Evolutionary conservation across 2,888 invertebrate species (phyloP).

Genomic region (Nesidiocoris tenuis): DNA sequence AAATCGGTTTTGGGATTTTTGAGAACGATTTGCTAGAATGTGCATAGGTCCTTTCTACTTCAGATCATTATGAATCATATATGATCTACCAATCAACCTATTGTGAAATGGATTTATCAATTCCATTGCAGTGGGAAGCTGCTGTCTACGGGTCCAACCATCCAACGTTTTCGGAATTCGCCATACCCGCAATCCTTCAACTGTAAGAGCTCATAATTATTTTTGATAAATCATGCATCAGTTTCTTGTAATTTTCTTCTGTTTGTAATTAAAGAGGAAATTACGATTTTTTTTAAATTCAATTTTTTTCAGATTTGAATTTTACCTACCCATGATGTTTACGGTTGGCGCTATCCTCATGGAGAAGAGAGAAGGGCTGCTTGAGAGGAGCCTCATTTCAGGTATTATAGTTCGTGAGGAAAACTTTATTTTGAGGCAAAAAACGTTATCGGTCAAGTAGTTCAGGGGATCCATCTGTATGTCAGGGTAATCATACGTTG

Average conservation of each 20-base stretch:
- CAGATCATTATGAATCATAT: too few relatives aligned
- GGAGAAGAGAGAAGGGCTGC: slow-evolving; percentile 52
- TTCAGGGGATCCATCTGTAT: background rate
- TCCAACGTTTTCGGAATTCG: slow-evolving; percentile 73
- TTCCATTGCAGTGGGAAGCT: slow-evolving; percentile 60
- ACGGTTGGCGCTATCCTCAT: slow-evolving; percentile 53
- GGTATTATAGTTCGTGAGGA: slow-evolving; percentile 46
- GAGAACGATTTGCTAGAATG: too few relatives aligned
- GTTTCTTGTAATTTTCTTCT: background rate
- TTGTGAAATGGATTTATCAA: too few relatives aligned
- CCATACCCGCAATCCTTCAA: slow-evolving; percentile 80
- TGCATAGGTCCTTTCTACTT: too few relatives aligned
- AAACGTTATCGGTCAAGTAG: background rate
- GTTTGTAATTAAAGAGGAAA: too few relatives aligned
- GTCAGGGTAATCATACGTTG: too few relatives aligned
- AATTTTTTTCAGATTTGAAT: slow-evolving; percentile 50
- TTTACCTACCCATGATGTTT: slow-evolving; percentile 52
- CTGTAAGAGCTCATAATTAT: slow-evolving; percentile 59
- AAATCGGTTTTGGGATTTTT: too few relatives aligned
- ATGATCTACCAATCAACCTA: too few relatives aligned
- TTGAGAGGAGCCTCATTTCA: slow-evolving; percentile 52
- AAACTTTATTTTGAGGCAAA: too few relatives aligned
- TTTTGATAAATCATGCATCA: background rate
- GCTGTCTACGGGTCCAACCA: slow-evolving; percentile 70
- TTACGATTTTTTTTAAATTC: slow-evolving; percentile 10